Percentiles rank a stretch among this genome's conserved stretches.
Evolutionary conservation across 2,888 invertebrate genomes (phyloP).

Genomic region (Rotaria sp.): DNA sequence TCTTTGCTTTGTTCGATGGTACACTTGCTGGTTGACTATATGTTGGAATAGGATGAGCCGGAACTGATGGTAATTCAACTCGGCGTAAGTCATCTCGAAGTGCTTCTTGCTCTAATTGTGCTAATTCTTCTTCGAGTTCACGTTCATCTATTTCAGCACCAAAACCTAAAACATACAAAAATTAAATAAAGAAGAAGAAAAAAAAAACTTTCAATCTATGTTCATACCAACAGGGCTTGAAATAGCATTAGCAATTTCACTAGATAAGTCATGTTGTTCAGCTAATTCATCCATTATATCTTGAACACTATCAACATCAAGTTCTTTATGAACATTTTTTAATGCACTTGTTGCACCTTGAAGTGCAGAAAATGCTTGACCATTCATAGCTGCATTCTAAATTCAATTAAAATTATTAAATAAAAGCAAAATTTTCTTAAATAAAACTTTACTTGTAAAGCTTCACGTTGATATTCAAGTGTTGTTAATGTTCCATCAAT

Average conservation of each 20-base stretch:
- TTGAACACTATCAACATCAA: constrained; percentile 92
- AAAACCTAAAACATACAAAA: background rate
- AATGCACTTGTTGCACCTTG: constrained; percentile 87
- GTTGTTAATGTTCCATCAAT: constrained; percentile 95
- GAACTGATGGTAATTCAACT: background rate
- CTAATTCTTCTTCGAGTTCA: constrained; percentile 38
- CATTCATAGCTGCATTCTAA: constrained; percentile 90
- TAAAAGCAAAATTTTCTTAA: background rate
- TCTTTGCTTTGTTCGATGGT: background rate
- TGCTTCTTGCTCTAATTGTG: constrained; percentile 36
- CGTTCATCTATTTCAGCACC: constrained; percentile 38
- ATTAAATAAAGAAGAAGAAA: background rate
- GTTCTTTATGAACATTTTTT: constrained; percentile 84
- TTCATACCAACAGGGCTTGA: constrained; percentile 78
- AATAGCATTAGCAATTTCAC: constrained; percentile 95
- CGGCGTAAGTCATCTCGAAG: background rate
- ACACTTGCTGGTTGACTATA: background rate
- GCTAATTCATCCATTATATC: constrained; percentile 99
- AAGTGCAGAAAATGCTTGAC: constrained; percentile 91
- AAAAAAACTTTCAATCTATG: background rate
- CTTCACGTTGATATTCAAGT: constrained; percentile 91
- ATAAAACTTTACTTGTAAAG: constrained; percentile 53
- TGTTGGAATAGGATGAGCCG: background rate
- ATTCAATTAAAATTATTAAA: constrained; percentile 53
- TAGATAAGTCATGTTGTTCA: constrained; percentile 94